phyloP scores from a whole-genome alignment of 2,797 vertebrate genomes.

The Pipistrellus pygmaeus region DNA sequence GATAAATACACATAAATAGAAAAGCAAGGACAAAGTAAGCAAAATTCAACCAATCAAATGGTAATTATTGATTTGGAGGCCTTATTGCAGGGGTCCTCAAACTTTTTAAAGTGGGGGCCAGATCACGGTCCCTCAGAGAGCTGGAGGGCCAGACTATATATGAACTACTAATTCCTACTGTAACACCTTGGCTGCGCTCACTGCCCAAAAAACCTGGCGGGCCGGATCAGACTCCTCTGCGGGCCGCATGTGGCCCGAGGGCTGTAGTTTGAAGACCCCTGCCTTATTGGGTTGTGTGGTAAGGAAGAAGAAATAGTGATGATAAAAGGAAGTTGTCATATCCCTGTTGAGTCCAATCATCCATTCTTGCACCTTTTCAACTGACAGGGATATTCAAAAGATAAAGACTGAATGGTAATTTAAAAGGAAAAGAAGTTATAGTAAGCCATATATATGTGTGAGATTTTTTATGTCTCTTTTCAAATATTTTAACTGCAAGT shows the following conservation, averaged over 20 bases:
- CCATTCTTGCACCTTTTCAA: not conserved
- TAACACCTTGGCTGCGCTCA: too few relatives aligned
- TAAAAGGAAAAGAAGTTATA: not conserved
- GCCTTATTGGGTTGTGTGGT: not conserved
- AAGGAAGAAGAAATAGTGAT: not conserved
- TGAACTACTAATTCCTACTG: too few relatives aligned
- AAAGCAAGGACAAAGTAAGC: not conserved
- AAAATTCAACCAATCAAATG: not conserved
- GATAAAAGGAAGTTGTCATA: not conserved
- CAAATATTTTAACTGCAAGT: conserved; percentile 2
- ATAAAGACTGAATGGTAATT: not conserved
- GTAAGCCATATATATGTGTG: not conserved
- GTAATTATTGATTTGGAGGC: not conserved
- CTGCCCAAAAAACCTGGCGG: too few relatives aligned
- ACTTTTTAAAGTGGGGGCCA: too few relatives aligned
- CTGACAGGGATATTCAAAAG: not conserved
- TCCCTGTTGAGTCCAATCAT: not conserved
- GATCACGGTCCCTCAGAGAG: too few relatives aligned
- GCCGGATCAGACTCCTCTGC: too few relatives aligned
- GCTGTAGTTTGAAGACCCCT: too few relatives aligned
- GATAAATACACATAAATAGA: not conserved
- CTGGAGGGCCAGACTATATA: too few relatives aligned
- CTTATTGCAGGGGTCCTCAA: too few relatives aligned
- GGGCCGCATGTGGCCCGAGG: too few relatives aligned
- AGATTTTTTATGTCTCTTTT: not conserved